A percentile compares a stretch with the other conserved stretches of the same genome.
Evolutionary conservation across 1,140 invertebrate genomes (phyloP).

Genomic region (Cotesia glomerata): DNA sequence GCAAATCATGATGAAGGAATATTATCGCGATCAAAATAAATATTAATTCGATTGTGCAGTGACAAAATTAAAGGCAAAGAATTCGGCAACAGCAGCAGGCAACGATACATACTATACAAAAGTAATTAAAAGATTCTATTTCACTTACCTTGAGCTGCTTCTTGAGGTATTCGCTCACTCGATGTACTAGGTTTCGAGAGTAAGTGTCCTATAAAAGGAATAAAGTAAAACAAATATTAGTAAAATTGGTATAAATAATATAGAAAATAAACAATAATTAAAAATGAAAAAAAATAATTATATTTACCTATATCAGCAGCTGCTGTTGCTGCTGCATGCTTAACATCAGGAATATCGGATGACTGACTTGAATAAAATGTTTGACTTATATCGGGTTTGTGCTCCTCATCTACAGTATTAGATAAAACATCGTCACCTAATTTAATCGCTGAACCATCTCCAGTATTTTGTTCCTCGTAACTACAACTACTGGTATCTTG

Average conservation of each 20-base stretch:
- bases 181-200: slow-evolving; percentile 62
- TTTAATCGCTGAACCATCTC: slow-evolving; percentile 53
- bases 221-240: background rate
- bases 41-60: background rate
- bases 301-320: slow-evolving; percentile 56
- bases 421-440: slow-evolving; percentile 52
- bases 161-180: slow-evolving; percentile 57
- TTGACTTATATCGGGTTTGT: slow-evolving; percentile 59
- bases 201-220: slow-evolving; percentile 53
- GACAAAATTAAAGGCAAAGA: slow-evolving; percentile 19
- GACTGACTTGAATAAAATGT: slow-evolving; percentile 60
- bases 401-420: slow-evolving; percentile 52
- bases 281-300: slow-evolving; percentile 14
- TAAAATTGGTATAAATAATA: background rate
- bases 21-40: slow-evolving; percentile 2
- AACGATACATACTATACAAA: slow-evolving; percentile 25
- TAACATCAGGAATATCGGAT: slow-evolving; percentile 51
- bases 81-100: slow-evolving; percentile 41
- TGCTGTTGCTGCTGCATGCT: slow-evolving; percentile 54
- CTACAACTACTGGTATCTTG: slow-evolving; percentile 62
- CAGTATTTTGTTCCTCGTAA: slow-evolving; percentile 59
- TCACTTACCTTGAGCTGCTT: slow-evolving; percentile 62
- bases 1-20: background rate
- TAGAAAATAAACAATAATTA: slow-evolving; percentile 20
- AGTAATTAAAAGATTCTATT: slow-evolving; percentile 25